Conservation (phyloP, 1,140 invertebrate species). For the Drosophila jambulina region DNA sequence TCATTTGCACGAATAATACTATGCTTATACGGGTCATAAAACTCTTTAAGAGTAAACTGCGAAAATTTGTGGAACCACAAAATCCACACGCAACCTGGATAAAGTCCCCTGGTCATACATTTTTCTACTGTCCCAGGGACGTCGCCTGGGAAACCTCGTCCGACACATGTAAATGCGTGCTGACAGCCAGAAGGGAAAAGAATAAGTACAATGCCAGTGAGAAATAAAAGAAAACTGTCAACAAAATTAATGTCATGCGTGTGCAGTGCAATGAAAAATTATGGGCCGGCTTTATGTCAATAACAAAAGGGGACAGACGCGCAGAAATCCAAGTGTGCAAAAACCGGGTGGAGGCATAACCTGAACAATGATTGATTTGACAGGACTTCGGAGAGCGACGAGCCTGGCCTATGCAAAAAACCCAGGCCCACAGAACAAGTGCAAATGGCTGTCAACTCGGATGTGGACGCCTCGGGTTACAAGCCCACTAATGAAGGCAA, state of each 20-base stretch:
- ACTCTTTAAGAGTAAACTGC: conserved; percentile 16
- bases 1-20: not conserved
- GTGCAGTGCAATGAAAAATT: conserved; percentile 83
- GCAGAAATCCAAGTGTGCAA: conserved; percentile 40
- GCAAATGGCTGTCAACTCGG: conserved; percentile 48
- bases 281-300: conserved; percentile 80
- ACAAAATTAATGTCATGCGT: conserved; percentile 84
- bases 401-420: conserved; percentile 44
- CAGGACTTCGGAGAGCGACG: conserved; percentile 62
- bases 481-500: conserved; percentile 76
- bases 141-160: conserved; percentile 18
- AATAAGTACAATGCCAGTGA: conserved; percentile 62
- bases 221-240: conserved; percentile 84
- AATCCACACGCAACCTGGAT: conserved; percentile 50
- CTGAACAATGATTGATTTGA: conserved; percentile 84
- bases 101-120: conserved; percentile 15
- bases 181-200: conserved; percentile 67
- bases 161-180: conserved; percentile 82
- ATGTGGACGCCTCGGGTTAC: conserved; percentile 62
- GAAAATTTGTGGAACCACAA: conserved; percentile 55
- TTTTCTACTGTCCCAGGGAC: conserved; percentile 1
- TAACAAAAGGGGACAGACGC: conserved; percentile 62
- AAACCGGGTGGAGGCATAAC: conserved; percentile 17
- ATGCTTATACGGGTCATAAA: not conserved
- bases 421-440: conserved; percentile 33